Percentiles rank a stretch among this genome's conserved stretches.
Conservation (phyloP, 1,140 invertebrate genomes). For the Drosophila mayri region DNA sequence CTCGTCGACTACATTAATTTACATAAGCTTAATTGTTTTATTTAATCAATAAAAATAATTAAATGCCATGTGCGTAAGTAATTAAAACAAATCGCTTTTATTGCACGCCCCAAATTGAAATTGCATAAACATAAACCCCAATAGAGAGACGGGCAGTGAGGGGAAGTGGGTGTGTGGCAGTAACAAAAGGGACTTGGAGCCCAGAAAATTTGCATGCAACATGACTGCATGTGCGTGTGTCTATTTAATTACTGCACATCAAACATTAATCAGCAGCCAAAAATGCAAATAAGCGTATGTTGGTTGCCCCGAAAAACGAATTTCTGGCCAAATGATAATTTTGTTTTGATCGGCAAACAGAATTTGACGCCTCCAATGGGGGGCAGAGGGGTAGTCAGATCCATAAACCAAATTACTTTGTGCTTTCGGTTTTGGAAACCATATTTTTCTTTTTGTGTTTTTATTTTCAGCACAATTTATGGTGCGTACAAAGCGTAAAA, state of each 20-base stretch:
- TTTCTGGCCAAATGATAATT: slow-evolving; percentile 74
- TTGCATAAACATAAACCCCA: slow-evolving; percentile 74
- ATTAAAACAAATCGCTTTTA: slow-evolving; percentile 83
- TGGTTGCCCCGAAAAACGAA: slow-evolving; percentile 28
- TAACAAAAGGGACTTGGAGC: slow-evolving; percentile 31
- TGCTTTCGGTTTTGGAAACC: slow-evolving; percentile 20
- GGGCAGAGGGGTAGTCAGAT: slow-evolving; percentile 20
- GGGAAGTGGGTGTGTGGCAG: neutral
- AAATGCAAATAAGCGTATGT: slow-evolving; percentile 51
- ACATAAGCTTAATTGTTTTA: slow-evolving; percentile 84
- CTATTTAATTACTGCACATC: slow-evolving; percentile 78
- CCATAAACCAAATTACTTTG: slow-evolving; percentile 75
- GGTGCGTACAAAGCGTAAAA: slow-evolving; percentile 72
- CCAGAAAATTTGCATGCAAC: slow-evolving; percentile 65
- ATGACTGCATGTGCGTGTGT: slow-evolving; percentile 41
- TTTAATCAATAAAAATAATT: slow-evolving; percentile 84
- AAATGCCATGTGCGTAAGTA: slow-evolving; percentile 83
- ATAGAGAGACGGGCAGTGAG: neutral
- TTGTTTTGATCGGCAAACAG: slow-evolving; percentile 50
- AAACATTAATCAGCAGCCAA: slow-evolving; percentile 81
- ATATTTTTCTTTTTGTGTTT: slow-evolving; percentile 6
- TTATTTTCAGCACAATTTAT: slow-evolving; percentile 80
- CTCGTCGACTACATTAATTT: slow-evolving; percentile 67
- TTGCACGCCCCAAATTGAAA: slow-evolving; percentile 74
- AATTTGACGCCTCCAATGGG: slow-evolving; percentile 59